Conservation (phyloP, 2,113 vertebrate species). For the Canis aureus region DNA sequence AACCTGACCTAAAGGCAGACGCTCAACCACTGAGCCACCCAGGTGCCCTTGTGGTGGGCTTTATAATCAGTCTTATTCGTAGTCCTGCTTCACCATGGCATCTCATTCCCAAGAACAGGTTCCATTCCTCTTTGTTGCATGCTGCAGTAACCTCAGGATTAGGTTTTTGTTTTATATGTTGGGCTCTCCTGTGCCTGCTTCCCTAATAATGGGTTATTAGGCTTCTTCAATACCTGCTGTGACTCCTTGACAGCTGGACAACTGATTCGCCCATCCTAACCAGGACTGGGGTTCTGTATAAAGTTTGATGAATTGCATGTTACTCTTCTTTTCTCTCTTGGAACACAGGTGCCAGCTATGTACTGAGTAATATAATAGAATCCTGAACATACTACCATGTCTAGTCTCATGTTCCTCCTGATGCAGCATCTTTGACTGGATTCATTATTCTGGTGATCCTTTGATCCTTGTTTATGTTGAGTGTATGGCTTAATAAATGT, state of each 20-base stretch:
- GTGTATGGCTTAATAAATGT: background rate
- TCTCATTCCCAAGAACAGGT: background rate
- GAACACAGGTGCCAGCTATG: background rate
- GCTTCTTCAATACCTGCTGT: background rate
- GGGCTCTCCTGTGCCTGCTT: background rate
- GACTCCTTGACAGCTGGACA: background rate
- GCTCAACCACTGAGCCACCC: too few species aligned
- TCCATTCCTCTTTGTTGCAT: background rate
- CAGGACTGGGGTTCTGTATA: conserved; percentile 9
- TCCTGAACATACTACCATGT: background rate
- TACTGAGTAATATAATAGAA: background rate
- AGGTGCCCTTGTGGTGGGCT: background rate
- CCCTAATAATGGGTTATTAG: background rate
- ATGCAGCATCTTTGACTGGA: background rate
- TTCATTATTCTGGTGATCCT: background rate
- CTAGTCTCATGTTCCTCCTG: background rate
- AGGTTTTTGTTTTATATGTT: background rate
- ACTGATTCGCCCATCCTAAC: background rate
- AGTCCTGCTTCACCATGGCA: background rate
- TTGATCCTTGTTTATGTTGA: background rate
- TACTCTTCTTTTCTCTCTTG: background rate
- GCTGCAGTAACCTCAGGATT: background rate
- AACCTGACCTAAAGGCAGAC: too few species aligned
- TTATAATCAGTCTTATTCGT: conserved; percentile 11
- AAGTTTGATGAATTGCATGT: background rate